Evolutionary conservation across 2,113 vertebrate genomes (phyloP).

Genomic region (Zosterops pallidus): DNA sequence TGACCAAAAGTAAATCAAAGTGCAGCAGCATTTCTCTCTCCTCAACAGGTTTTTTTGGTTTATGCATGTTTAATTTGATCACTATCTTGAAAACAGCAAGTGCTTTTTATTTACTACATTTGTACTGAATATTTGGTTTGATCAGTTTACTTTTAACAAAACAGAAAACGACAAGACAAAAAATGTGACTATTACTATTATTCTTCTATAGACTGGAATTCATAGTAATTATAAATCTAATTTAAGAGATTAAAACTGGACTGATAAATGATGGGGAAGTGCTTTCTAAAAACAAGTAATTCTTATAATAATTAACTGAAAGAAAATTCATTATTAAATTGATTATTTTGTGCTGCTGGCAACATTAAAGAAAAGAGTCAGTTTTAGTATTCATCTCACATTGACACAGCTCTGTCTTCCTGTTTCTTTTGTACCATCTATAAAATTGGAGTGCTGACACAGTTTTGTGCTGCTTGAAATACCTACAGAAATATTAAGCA

Average conservation of each 20-base stretch:
- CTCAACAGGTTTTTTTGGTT: not conserved
- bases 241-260: slow-evolving; percentile 18
- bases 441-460: not conserved
- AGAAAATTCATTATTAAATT: slow-evolving; percentile 29
- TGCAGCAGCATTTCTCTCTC: not conserved
- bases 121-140: not conserved
- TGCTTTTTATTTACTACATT: not conserved
- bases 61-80: not conserved
- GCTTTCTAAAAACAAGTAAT: slow-evolving; percentile 12
- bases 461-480: not conserved
- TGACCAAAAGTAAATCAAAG: not conserved
- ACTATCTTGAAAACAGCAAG: not conserved
- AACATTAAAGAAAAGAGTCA: not conserved
- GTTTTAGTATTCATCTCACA: not conserved
- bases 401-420: not conserved
- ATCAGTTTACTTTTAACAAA: not conserved
- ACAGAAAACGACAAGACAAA: not conserved
- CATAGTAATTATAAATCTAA: slow-evolving; percentile 20
- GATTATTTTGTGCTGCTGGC: slow-evolving; percentile 16
- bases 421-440: not conserved
- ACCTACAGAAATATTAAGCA: not conserved
- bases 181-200: not conserved
- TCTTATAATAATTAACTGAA: slow-evolving; percentile 10
- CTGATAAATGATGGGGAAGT: slow-evolving; percentile 3
- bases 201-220: not conserved